Conservation (phyloP, 2,888 invertebrate genomes). For the Dyspetes luteomarginatus region DNA sequence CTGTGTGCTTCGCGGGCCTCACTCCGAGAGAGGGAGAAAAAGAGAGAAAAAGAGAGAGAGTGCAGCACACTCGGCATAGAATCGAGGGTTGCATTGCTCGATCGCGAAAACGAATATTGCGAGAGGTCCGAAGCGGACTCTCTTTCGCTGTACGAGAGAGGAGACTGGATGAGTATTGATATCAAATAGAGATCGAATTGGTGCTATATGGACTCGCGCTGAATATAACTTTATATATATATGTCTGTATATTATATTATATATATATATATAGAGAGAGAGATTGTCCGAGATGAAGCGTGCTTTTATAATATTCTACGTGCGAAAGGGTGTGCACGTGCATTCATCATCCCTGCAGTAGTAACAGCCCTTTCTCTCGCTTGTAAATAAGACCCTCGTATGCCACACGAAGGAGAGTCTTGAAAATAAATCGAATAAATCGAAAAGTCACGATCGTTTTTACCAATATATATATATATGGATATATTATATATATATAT, state of each 20-base stretch:
- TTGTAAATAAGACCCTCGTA: constrained; percentile 42
- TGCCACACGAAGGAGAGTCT: constrained; percentile 22
- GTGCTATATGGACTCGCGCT: constrained; percentile 30
- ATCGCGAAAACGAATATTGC: constrained; percentile 73
- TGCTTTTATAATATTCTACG: constrained; percentile 63
- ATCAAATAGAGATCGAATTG: constrained; percentile 78
- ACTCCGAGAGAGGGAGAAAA: constrained; percentile 59
- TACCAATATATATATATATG: constrained; percentile 16
- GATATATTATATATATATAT: too few relatives aligned
- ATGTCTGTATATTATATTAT: constrained; percentile 6
- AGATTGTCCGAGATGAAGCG: not conserved
- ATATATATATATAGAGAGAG: constrained; percentile 16
- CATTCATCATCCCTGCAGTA: constrained; percentile 60
- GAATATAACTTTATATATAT: constrained; percentile 27
- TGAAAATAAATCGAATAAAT: constrained; percentile 58
- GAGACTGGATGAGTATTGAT: constrained; percentile 68
- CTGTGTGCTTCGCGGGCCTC: constrained; percentile 40
- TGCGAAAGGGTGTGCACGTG: constrained; percentile 65
- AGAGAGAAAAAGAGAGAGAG: too few relatives aligned
- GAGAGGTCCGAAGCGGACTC: constrained; percentile 67
- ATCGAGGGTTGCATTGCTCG: constrained; percentile 54
- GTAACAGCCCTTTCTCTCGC: constrained; percentile 46
- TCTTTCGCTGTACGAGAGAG: constrained; percentile 45
- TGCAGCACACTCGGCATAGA: constrained; percentile 51
- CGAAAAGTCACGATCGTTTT: constrained; percentile 57